phyloP scores from a whole-genome alignment of 2,113 vertebrate genomes.

The Plecturocebus donacophilus region DNA sequence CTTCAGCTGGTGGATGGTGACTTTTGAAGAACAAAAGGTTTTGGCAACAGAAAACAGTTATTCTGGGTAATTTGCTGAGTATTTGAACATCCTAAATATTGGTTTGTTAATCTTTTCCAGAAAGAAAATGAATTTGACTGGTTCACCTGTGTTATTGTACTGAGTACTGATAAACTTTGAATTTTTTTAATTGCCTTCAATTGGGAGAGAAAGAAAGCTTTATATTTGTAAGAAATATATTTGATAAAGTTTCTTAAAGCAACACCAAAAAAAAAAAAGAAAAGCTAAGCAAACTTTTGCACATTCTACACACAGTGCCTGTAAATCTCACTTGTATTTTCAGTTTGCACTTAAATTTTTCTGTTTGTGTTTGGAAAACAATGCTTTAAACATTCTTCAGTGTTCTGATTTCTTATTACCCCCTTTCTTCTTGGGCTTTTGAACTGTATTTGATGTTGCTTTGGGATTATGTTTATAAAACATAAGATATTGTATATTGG shows the following conservation, averaged over 20 bases:
- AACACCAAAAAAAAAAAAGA: constrained; percentile 42
- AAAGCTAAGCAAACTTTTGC: constrained; percentile 84
- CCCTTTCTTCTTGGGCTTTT: constrained; percentile 45
- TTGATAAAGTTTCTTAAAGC: constrained; percentile 78
- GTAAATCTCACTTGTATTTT: constrained; percentile 73
- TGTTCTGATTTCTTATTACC: constrained; percentile 49
- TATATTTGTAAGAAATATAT: constrained; percentile 87
- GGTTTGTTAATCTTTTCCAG: constrained; percentile 66
- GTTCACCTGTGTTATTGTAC: constrained; percentile 68
- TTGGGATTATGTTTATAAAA: constrained; percentile 11
- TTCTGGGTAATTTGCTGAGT: constrained; percentile 75
- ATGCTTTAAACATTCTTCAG: constrained; percentile 59
- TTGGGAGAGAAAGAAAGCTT: constrained; percentile 80
- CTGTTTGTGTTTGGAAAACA: constrained; percentile 62
- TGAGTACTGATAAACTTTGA: constrained; percentile 62
- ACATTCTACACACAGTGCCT: constrained; percentile 85
- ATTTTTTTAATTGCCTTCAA: constrained; percentile 76
- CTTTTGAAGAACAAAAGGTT: constrained; percentile 81
- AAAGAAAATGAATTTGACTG: constrained; percentile 68
- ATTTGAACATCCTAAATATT: constrained; percentile 62
- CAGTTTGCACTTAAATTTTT: constrained; percentile 40
- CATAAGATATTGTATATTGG: constrained; percentile 41
- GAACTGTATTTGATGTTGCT: constrained; percentile 48
- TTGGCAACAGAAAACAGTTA: constrained; percentile 58
- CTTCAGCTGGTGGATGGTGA: constrained; percentile 73